Conservation (phyloP, 1,140 invertebrate genomes). For the Eueides isabella region DNA sequence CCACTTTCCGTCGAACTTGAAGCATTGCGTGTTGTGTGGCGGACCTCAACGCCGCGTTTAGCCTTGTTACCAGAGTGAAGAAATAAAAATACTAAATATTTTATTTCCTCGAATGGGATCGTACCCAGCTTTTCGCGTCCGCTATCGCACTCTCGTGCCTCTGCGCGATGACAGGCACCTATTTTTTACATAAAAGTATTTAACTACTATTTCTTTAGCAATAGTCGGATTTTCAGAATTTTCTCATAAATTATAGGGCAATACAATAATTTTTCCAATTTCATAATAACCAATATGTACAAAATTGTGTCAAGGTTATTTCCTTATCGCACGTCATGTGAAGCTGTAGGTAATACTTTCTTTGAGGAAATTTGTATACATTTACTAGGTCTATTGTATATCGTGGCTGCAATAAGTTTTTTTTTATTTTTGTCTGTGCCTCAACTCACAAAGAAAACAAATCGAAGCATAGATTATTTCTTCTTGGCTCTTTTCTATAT, state of each 20-base stretch:
- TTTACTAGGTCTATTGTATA: neutral
- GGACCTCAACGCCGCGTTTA: too few species aligned
- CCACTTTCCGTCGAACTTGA: too few species aligned
- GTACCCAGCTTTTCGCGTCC: too few species aligned
- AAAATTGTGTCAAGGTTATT: slow-evolving; percentile 15
- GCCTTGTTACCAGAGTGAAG: too few species aligned
- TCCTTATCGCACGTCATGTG: neutral
- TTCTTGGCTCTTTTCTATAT: neutral
- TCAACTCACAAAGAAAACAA: neutral
- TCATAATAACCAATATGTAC: neutral
- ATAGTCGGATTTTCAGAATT: neutral
- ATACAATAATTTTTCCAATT: neutral
- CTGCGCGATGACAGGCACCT: too few species aligned
- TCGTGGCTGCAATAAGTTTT: neutral
- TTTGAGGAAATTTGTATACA: neutral
- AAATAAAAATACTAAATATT: too few species aligned
- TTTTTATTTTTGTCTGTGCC: neutral
- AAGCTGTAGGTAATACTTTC: neutral
- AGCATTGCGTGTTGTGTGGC: too few species aligned
- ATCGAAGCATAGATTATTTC: too few species aligned
- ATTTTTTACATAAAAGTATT: neutral
- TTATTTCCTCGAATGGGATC: too few species aligned
- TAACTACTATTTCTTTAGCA: neutral
- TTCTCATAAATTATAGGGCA: neutral
- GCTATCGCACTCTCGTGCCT: too few species aligned